Evolutionary conservation across 2,797 vertebrate genomes (phyloP).

Genomic region (Urophycis tenuis): DNA sequence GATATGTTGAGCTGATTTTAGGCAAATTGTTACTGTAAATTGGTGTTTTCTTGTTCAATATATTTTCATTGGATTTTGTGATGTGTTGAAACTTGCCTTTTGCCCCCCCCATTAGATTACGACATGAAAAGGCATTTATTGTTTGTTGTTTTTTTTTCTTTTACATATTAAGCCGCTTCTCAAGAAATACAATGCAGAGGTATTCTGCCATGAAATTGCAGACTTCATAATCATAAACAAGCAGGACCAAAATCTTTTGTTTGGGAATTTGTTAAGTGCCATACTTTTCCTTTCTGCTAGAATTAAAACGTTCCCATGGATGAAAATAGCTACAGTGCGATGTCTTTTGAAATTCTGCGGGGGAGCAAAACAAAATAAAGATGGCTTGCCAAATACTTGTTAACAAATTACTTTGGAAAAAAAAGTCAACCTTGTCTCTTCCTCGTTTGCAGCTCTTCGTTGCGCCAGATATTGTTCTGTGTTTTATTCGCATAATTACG

Average conservation of each 20-base stretch:
- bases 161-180: neutral
- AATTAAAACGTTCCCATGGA: neutral
- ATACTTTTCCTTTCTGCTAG: neutral
- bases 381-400: neutral
- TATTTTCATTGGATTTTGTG: neutral
- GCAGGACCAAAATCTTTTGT: neutral
- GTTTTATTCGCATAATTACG: neutral
- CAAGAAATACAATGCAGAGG: neutral
- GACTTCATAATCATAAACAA: neutral
- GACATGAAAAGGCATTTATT: neutral
- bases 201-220: neutral
- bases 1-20: slow-evolving; percentile 40
- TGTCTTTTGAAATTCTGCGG: neutral
- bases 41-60: slow-evolving; percentile 38
- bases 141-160: neutral
- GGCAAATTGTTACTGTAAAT: slow-evolving; percentile 47
- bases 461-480: neutral
- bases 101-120: neutral
- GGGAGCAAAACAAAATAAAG: too few relatives aligned
- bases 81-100: neutral
- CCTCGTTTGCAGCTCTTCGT: neutral
- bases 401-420: neutral
- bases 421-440: neutral
- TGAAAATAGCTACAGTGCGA: neutral
- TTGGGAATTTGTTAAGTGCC: neutral